These are phyloP conservation scores for Protaetia brevitarsis DNA, from an alignment of 1,140 invertebrate genomes.

Conservation along the genomic window DNA sequence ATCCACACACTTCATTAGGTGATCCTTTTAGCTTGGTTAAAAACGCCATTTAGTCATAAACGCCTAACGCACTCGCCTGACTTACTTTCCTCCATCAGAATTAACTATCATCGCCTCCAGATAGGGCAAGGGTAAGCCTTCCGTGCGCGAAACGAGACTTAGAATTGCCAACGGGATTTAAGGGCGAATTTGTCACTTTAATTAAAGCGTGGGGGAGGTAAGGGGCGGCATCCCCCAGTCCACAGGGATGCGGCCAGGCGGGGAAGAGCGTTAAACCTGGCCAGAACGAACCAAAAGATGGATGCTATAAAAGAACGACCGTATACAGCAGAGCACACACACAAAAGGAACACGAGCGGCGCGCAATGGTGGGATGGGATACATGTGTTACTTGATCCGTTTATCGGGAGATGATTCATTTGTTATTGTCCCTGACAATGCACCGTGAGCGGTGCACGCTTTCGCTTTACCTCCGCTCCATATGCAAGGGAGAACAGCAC, in stretches of 20 bases:
- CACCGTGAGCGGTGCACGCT: constrained; percentile 27
- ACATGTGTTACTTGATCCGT: constrained; percentile 43
- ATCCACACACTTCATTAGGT: too few species aligned
- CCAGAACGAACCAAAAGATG: neutral
- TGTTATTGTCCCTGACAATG: constrained; percentile 40
- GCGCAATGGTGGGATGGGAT: constrained; percentile 19
- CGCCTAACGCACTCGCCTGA: too few species aligned
- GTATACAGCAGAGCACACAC: neutral
- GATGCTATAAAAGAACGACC: neutral
- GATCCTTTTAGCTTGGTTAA: too few species aligned
- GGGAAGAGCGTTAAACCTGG: neutral
- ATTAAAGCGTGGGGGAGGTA: constrained; percentile 30
- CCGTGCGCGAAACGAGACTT: neutral
- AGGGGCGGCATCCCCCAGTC: neutral
- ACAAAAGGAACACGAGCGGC: constrained; percentile 8
- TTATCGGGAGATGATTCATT: constrained; percentile 44
- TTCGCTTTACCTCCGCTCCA: constrained; percentile 10
- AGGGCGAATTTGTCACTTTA: constrained; percentile 36
- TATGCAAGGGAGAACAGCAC: neutral
- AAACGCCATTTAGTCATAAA: too few species aligned
- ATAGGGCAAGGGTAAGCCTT: neutral
- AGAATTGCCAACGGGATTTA: constrained; percentile 20
- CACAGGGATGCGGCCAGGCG: neutral
- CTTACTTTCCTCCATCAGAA: constrained; percentile 6
- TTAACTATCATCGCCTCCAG: neutral